These are phyloP conservation scores for Hypomecis punctinalis DNA, from an alignment of 2,888 invertebrate species.

Conservation along the genomic window DNA sequence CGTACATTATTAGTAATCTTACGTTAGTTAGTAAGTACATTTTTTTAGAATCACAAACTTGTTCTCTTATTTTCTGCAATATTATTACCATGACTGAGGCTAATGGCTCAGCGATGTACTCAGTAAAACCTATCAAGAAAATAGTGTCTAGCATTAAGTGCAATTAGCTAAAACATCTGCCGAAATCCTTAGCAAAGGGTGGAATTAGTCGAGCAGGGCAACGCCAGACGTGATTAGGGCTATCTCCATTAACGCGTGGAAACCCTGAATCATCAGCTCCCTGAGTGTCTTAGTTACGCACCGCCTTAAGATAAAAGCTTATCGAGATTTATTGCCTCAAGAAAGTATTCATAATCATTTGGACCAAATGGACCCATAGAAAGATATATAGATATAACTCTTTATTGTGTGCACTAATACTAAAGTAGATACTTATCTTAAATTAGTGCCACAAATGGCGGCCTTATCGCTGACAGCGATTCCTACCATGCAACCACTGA, in stretches of 20 bases:
- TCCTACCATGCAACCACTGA: too few species aligned
- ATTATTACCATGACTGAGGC: too few species aligned
- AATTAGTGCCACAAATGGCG: too few species aligned
- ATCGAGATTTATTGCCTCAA: slow-evolving; percentile 3
- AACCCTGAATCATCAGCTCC: slow-evolving; percentile 51
- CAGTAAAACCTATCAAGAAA: background rate
- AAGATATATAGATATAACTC: too few species aligned
- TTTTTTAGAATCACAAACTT: background rate
- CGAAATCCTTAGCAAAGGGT: slow-evolving; percentile 24
- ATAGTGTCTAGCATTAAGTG: slow-evolving; percentile 10
- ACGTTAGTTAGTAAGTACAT: too few species aligned
- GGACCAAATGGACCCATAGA: too few species aligned
- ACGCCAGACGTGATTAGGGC: slow-evolving; percentile 45
- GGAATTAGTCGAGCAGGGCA: slow-evolving; percentile 31
- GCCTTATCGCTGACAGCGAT: too few species aligned
- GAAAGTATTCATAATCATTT: too few species aligned
- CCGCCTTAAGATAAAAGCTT: slow-evolving; percentile 23
- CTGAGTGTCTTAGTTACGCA: slow-evolving; percentile 45
- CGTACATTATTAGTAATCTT: too few species aligned
- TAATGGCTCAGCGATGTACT: background rate
- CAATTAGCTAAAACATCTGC: slow-evolving; percentile 21
- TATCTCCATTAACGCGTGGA: slow-evolving; percentile 42
- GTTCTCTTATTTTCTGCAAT: too few species aligned
- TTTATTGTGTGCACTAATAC: too few species aligned
- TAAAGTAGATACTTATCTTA: too few species aligned